Evolutionary conservation across 2,888 invertebrate genomes (phyloP).

Genomic region (Strigamia transsilvanica): DNA sequence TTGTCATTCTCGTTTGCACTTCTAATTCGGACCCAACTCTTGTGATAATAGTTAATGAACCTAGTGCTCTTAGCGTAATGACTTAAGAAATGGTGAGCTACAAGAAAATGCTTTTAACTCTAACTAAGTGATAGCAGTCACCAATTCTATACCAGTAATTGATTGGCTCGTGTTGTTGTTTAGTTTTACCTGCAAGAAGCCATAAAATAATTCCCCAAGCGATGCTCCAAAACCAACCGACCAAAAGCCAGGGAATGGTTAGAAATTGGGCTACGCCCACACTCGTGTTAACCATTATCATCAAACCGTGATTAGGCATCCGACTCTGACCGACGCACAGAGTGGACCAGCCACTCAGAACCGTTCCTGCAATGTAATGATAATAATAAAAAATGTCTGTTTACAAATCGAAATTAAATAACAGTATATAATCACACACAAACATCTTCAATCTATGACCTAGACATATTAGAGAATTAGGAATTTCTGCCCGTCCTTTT

Average conservation of each 20-base stretch:
- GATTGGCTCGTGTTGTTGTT: conserved; percentile 4
- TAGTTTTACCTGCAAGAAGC: conserved; percentile 77
- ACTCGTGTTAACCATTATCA: conserved; percentile 83
- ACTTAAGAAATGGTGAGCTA: conserved; percentile 4
- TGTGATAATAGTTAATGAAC: conserved; percentile 1
- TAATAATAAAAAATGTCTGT: background rate
- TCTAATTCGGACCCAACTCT: background rate
- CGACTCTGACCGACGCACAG: conserved; percentile 88
- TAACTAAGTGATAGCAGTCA: conserved; percentile 8
- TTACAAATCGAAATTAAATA: background rate
- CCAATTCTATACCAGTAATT: conserved; percentile 4
- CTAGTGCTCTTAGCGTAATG: conserved; percentile 1
- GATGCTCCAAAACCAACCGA: conserved; percentile 98
- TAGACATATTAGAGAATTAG: background rate
- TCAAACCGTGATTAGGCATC: conserved; percentile 82
- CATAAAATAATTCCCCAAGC: conserved; percentile 97
- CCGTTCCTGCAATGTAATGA: conserved; percentile 74
- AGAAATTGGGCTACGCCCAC: conserved; percentile 90
- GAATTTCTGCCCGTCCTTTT: background rate
- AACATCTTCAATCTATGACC: background rate
- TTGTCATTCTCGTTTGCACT: conserved; percentile 15
- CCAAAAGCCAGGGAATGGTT: conserved; percentile 91
- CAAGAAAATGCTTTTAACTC: conserved; percentile 24
- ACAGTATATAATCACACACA: background rate
- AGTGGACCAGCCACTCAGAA: conserved; percentile 87